Evolutionary conservation across 2,888 invertebrate species (phyloP).

Genomic region (Drosophila sordidula): DNA sequence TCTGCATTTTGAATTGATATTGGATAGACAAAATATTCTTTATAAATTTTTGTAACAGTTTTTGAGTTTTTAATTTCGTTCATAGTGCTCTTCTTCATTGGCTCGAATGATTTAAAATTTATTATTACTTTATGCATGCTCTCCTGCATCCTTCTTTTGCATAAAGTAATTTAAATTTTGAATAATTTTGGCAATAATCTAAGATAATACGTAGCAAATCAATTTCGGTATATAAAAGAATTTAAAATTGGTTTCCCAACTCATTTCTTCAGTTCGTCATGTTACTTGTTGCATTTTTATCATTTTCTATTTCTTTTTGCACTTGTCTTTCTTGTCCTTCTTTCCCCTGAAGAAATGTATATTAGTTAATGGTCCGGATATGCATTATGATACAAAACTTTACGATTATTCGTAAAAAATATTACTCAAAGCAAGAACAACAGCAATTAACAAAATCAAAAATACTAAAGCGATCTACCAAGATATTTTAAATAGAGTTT

Average conservation of each 20-base stretch:
- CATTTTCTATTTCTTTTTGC: constrained; percentile 7
- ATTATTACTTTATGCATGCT: no score
- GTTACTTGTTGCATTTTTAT: constrained; percentile 6
- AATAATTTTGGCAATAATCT: no score
- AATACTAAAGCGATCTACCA: neutral
- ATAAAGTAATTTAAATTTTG: no score
- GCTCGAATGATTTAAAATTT: no score
- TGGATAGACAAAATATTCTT: no score
- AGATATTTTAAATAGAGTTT: neutral
- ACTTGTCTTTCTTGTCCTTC: neutral
- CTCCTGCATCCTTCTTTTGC: no score
- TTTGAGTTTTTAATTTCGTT: no score
- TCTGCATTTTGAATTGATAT: no score
- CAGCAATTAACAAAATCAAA: neutral
- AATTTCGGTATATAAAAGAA: no score
- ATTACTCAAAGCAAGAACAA: neutral
- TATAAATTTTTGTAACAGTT: no score
- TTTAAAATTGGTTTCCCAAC: neutral
- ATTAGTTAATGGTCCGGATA: constrained; percentile 7
- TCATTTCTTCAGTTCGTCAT: neutral
- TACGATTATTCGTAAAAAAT: neutral
- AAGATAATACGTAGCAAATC: no score
- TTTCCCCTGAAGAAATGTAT: constrained; percentile 11
- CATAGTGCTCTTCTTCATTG: no score
- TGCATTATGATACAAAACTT: neutral